These are phyloP conservation scores for Threskiornis aethiopicus DNA, from an alignment of 2,797 vertebrate genomes.

Conservation along the genomic window DNA sequence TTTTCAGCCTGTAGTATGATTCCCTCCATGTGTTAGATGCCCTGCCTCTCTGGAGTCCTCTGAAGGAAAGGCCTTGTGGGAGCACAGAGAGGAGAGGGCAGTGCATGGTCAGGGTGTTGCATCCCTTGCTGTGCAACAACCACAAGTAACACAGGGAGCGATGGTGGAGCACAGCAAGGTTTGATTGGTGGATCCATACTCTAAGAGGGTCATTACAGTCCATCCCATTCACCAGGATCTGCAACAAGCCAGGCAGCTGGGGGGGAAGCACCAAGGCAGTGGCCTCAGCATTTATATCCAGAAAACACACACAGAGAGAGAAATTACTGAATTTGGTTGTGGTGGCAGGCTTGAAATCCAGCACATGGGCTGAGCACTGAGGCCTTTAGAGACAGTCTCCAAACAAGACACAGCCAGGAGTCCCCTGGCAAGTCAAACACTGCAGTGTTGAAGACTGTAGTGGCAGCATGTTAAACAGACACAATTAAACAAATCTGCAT, in stretches of 20 bases:
- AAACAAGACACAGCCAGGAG: not conserved
- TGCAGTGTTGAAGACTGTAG: not conserved
- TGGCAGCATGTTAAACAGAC: not conserved
- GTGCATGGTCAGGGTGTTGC: not conserved
- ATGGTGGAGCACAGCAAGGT: not conserved
- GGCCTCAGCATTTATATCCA: not conserved
- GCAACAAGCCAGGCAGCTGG: not conserved
- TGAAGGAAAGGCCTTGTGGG: not conserved
- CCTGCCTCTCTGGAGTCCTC: not conserved
- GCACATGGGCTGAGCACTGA: not conserved
- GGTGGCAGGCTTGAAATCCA: not conserved
- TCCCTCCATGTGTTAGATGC: not conserved
- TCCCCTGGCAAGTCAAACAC: not conserved
- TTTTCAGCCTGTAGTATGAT: not conserved
- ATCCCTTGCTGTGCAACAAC: not conserved
- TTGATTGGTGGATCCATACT: not conserved
- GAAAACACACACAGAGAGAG: not conserved
- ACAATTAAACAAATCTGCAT: not conserved
- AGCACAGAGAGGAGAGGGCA: not conserved
- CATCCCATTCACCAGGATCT: not conserved
- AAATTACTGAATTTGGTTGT: not conserved
- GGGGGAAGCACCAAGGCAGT: not conserved
- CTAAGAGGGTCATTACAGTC: not conserved
- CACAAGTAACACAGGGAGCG: accelerated
- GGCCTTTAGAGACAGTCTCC: not conserved